phyloP scores from a whole-genome alignment of 2,797 vertebrate species.

The Iguana delicatissima region DNA sequence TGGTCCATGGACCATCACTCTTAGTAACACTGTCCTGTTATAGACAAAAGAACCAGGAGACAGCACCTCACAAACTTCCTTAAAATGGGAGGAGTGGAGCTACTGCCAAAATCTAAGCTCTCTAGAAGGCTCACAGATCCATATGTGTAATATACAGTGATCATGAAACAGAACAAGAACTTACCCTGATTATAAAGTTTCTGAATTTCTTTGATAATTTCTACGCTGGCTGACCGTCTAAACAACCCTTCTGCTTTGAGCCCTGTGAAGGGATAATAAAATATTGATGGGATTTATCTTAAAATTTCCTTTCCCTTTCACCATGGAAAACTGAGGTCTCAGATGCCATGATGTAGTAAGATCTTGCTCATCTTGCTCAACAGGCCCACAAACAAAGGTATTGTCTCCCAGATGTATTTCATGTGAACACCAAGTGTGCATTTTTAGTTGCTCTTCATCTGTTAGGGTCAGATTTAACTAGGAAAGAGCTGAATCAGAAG shows the following conservation, averaged over 20 bases:
- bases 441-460: too few relatives aligned
- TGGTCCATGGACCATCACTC: too few relatives aligned
- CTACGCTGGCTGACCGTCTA: conserved; percentile 81
- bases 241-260: conserved; percentile 84
- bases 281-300: neutral
- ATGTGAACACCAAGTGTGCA: neutral
- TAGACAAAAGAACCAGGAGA: too few relatives aligned
- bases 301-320: neutral
- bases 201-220: conserved; percentile 87
- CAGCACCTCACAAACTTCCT: too few relatives aligned
- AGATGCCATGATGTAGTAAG: neutral
- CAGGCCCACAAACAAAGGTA: neutral
- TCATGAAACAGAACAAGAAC: neutral
- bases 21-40: too few relatives aligned
- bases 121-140: neutral
- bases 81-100: too few relatives aligned
- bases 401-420: neutral
- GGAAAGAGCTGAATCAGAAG: neutral
- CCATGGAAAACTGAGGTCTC: neutral
- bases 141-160: neutral
- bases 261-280: conserved; percentile 67
- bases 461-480: neutral
- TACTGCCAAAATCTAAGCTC: too few relatives aligned
- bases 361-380: neutral
- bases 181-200: conserved; percentile 89